phyloP scores from a whole-genome alignment of 1,140 invertebrate species.

The Aradophagus sp. region DNA sequence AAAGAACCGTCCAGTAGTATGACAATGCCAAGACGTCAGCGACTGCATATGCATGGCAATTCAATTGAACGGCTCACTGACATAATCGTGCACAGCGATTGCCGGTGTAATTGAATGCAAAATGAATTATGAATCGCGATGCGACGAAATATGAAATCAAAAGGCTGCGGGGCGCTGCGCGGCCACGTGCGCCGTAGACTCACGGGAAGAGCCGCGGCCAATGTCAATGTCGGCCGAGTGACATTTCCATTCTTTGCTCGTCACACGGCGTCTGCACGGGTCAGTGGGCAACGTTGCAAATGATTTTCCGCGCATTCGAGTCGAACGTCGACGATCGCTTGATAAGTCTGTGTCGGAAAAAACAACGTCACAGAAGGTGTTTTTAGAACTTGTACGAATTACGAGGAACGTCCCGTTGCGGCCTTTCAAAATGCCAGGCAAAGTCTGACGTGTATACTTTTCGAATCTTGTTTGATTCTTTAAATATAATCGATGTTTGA shows the following conservation, averaged over 20 bases:
- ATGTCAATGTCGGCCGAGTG: constrained; percentile 50
- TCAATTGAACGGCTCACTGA: constrained; percentile 9
- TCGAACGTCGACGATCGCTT: constrained; percentile 30
- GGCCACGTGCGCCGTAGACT: constrained; percentile 33
- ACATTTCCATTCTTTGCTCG: constrained; percentile 47
- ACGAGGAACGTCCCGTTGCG: too few relatives aligned
- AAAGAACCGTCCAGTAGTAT: neutral
- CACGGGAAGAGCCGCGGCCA: constrained; percentile 30
- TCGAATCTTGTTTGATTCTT: too few relatives aligned
- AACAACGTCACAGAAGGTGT: too few relatives aligned
- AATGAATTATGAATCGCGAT: constrained; percentile 23
- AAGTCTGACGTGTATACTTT: too few relatives aligned
- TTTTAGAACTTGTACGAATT: too few relatives aligned
- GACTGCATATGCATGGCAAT: constrained; percentile 6
- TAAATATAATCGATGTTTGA: too few relatives aligned
- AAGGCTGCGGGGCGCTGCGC: constrained; percentile 15
- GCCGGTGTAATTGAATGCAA: neutral
- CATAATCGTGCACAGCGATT: constrained; percentile 17
- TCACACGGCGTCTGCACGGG: constrained; percentile 48
- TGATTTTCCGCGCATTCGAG: constrained; percentile 34
- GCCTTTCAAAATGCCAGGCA: too few relatives aligned
- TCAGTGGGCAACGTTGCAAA: constrained; percentile 43
- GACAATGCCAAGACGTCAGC: neutral
- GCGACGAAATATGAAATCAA: constrained; percentile 26
- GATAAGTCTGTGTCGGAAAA: constrained; percentile 5